A percentile compares a stretch with the other conserved stretches of the same genome.
phyloP scores from a whole-genome alignment of 2,797 vertebrate species.

The Rhabdomys pumilio region DNA sequence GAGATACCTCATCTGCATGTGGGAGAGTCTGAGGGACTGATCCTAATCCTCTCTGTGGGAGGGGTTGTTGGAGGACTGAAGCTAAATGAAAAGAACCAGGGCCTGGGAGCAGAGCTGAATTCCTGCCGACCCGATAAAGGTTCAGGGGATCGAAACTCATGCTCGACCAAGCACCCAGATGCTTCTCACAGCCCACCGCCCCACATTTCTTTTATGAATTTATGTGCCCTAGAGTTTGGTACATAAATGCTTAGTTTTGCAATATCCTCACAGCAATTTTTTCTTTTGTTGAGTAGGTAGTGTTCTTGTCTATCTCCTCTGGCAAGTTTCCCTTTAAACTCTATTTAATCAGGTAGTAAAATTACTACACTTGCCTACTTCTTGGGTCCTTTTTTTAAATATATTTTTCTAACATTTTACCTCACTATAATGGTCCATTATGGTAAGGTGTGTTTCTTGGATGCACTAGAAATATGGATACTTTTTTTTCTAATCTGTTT shows the following conservation, averaged over 20 bases:
- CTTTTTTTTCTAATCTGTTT: neutral
- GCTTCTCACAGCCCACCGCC: too few relatives aligned
- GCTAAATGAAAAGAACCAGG: too few relatives aligned
- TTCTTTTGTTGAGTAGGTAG: neutral
- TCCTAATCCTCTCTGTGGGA: too few relatives aligned
- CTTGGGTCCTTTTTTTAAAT: neutral
- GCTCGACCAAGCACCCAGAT: too few relatives aligned
- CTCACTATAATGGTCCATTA: neutral
- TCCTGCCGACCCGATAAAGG: too few relatives aligned
- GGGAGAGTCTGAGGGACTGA: too few relatives aligned
- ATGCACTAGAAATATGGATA: neutral
- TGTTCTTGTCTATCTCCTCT: neutral
- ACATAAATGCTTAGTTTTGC: neutral
- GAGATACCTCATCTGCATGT: too few relatives aligned
- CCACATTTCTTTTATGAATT: neutral
- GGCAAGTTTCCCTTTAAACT: neutral
- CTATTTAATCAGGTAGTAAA: neutral
- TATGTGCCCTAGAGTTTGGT: neutral
- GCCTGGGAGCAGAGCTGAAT: too few relatives aligned
- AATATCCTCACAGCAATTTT: neutral
- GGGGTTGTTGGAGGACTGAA: too few relatives aligned
- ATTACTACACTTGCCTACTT: neutral
- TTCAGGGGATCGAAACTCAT: too few relatives aligned
- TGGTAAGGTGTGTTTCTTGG: neutral
- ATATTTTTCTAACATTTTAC: neutral